Conservation (phyloP, 1,140 invertebrate genomes). For the Nebria ingens region DNA sequence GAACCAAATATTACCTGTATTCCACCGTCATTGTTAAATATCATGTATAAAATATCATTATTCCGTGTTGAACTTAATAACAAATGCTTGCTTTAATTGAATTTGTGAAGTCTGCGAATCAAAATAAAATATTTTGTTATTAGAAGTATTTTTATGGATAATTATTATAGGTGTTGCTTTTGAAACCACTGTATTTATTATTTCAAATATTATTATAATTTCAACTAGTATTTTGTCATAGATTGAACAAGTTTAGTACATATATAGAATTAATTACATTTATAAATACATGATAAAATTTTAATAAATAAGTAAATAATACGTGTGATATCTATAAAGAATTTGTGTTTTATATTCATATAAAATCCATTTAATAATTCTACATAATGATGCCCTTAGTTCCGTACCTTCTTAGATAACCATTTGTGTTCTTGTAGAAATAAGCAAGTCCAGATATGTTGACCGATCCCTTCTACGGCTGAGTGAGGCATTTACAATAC, state of each 20-base stretch:
- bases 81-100: not conserved
- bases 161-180: not conserved
- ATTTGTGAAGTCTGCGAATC: not conserved
- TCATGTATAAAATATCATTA: not conserved
- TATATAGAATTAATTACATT: slow-evolving; percentile 2
- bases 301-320: not conserved
- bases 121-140: slow-evolving; percentile 2
- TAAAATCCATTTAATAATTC: too few relatives aligned
- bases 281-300: not conserved
- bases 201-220: not conserved
- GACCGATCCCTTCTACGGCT: too few relatives aligned
- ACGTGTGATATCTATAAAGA: slow-evolving; percentile 6
- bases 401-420: too few relatives aligned
- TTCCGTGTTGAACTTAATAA: not conserved
- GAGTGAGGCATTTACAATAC: too few relatives aligned
- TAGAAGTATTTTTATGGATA: not conserved
- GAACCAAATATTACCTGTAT: slow-evolving; percentile 3
- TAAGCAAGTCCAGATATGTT: too few relatives aligned
- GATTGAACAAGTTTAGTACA: not conserved
- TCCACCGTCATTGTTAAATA: not conserved
- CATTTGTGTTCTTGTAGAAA: too few relatives aligned
- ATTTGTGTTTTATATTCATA: not conserved
- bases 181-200: not conserved
- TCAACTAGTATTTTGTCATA: not conserved
- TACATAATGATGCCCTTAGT: too few relatives aligned